These are phyloP conservation scores for Gadopsis bispinosus DNA, from an alignment of 2,797 vertebrate species.

Conservation along the genomic window DNA sequence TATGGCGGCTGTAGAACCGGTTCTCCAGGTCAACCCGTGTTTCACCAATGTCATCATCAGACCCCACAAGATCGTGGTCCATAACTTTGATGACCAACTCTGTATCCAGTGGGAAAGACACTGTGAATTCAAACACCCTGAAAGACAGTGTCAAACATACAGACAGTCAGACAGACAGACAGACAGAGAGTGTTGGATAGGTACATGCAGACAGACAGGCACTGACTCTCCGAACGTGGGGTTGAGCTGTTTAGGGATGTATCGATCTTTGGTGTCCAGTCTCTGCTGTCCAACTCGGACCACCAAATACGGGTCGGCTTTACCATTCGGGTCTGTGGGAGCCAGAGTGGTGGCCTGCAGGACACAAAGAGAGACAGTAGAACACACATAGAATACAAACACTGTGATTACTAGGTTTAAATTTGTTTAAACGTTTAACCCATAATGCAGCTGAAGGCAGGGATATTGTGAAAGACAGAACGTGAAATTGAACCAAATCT, in stretches of 20 bases:
- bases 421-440: no score
- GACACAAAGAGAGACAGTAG: constrained; percentile 15
- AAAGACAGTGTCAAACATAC: constrained; percentile 16
- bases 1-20: constrained; percentile 94
- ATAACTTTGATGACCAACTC: constrained; percentile 88
- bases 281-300: constrained; percentile 86
- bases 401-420: background rate
- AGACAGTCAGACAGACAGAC: constrained; percentile 10
- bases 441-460: background rate
- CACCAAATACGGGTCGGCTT: constrained; percentile 93
- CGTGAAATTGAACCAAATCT: background rate
- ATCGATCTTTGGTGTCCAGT: constrained; percentile 89
- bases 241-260: constrained; percentile 96
- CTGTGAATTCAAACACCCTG: constrained; percentile 92
- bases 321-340: constrained; percentile 92
- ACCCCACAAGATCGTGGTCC: constrained; percentile 92
- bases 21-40: constrained; percentile 94
- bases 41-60: constrained; percentile 93
- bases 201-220: constrained; percentile 9
- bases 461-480: background rate
- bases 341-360: constrained; percentile 90
- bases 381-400: background rate
- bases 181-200: background rate
- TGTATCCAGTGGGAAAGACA: constrained; percentile 92
- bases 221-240: constrained; percentile 95